Conservation (phyloP, 2,888 invertebrate genomes). For the Cancer borealis region DNA sequence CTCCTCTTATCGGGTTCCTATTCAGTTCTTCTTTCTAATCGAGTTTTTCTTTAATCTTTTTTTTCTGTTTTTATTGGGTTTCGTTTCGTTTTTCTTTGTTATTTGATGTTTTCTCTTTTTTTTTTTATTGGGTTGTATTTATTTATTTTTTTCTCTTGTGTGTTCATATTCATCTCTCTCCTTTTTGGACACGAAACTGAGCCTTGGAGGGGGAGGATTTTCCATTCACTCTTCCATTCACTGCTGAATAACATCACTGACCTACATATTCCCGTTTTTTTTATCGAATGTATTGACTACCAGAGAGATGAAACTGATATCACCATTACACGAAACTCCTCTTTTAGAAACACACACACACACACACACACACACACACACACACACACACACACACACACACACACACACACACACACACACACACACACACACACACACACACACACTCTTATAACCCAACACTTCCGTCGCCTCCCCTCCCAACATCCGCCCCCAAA, state of each 20-base stretch:
- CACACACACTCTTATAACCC: background rate
- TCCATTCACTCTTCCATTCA: background rate
- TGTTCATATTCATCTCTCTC: background rate
- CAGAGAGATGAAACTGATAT: background rate
- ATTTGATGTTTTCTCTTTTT: background rate
- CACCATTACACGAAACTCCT: background rate
- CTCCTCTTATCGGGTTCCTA: background rate
- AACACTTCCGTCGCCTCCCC: too few species aligned
- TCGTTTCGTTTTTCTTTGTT: background rate
- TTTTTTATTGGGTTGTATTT: background rate
- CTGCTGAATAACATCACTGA: background rate
- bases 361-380: background rate
- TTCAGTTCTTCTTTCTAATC: background rate
- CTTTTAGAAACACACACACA: background rate
- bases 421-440: background rate
- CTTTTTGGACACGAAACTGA: background rate
- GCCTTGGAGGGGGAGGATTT: background rate
- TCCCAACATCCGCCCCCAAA: too few species aligned
- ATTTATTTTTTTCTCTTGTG: background rate
- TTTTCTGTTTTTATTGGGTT: too few species aligned
- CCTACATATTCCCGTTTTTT: background rate
- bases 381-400: background rate
- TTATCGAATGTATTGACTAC: background rate
- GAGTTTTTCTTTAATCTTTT: background rate
- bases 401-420: slow-evolving; percentile 23